Evolutionary conservation across 2,888 invertebrate genomes (phyloP).

Genomic region (Sphaeridia pumilis): DNA sequence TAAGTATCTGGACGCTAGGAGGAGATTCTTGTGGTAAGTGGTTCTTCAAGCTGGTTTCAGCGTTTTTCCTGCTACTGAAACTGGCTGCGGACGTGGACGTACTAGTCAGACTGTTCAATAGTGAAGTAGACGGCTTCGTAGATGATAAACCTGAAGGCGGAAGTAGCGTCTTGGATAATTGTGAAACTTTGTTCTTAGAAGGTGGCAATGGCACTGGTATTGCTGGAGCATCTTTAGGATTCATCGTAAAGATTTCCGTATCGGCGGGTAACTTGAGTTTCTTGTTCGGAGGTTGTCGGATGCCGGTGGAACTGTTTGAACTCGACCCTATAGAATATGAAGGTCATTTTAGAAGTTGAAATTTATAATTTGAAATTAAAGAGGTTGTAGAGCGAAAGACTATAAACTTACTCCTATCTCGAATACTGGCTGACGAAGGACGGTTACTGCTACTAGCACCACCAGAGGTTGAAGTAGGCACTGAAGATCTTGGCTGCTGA

Average conservation of each 20-base stretch:
- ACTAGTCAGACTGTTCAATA: not conserved
- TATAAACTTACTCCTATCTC: no score
- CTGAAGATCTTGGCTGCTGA: conserved; percentile 6
- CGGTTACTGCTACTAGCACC: not conserved
- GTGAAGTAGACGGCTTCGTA: no score
- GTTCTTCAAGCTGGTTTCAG: no score
- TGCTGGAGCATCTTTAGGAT: not conserved
- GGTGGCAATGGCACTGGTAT: not conserved
- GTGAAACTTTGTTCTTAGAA: conserved; percentile 6
- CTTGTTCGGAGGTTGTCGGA: conserved; percentile 12
- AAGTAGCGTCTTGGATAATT: not conserved
- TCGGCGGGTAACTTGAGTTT: conserved; percentile 21
- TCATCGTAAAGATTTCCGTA: conserved; percentile 18
- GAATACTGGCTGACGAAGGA: no score
- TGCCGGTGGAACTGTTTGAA: no score
- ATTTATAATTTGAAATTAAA: not conserved
- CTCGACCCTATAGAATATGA: no score
- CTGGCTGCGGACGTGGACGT: not conserved
- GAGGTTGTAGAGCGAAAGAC: conserved; percentile 8
- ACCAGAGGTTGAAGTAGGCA: not conserved
- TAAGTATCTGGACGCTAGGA: conserved; percentile 15
- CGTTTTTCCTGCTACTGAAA: not conserved
- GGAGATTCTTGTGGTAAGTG: conserved; percentile 17
- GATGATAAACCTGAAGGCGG: not conserved
- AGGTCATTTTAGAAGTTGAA: not conserved